A percentile compares a stretch with the other conserved stretches of the same genome.
phyloP scores from a whole-genome alignment of 2,113 vertebrate genomes.

The Rhabdomys dilectus region DNA sequence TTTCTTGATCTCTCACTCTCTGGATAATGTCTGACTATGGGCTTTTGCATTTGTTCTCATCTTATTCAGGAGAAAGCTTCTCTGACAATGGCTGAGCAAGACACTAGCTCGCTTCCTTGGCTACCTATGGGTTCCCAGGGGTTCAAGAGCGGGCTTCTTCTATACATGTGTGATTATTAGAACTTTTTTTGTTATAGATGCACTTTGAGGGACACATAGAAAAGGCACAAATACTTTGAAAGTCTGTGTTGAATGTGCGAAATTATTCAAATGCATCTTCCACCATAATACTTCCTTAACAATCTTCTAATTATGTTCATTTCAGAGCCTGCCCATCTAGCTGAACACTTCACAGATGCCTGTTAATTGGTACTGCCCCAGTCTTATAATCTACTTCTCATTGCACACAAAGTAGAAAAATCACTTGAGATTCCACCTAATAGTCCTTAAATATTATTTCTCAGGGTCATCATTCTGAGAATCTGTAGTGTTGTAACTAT shows the following conservation, averaged over 20 bases:
- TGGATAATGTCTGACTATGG: neutral
- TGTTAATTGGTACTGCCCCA: neutral
- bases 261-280: neutral
- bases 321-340: neutral
- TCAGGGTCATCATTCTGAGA: neutral
- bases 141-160: neutral
- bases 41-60: neutral
- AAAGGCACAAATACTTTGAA: neutral
- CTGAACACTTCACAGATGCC: neutral
- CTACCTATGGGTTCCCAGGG: too few species aligned
- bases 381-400: neutral
- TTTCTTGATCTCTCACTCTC: neutral
- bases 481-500: neutral
- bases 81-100: neutral
- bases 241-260: neutral
- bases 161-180: neutral
- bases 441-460: neutral
- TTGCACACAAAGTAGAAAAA: neutral
- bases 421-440: neutral
- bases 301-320: neutral
- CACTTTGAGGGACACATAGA: neutral
- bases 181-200: neutral
- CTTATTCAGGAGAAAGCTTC: neutral
- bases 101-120: neutral
- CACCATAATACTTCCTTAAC: neutral